Percentiles rank a stretch among this genome's conserved stretches.
Evolutionary conservation across 1,140 invertebrate species (phyloP).

Genomic region (Aphelenchoides avenae): DNA sequence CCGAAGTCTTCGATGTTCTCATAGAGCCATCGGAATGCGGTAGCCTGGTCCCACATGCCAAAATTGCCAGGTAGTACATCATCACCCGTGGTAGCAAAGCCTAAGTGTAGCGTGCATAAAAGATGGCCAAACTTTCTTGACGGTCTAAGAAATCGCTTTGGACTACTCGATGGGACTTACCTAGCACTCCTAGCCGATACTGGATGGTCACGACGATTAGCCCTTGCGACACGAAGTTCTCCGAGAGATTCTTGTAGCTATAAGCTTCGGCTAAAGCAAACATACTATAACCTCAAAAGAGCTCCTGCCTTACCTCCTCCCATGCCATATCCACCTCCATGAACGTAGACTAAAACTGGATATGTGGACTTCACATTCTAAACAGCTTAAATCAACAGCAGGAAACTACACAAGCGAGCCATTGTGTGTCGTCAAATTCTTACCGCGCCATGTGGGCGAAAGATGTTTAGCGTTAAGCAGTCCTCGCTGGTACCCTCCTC

Average conservation of each 20-base stretch:
- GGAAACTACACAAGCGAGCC: not conserved
- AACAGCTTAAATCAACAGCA: not conserved
- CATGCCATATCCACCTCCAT: too few relatives aligned
- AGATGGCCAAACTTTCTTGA: not conserved
- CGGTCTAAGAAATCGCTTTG: not conserved
- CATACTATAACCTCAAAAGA: not conserved
- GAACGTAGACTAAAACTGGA: not conserved
- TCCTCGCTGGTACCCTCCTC: too few relatives aligned
- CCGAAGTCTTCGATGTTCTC: not conserved
- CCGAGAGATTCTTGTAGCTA: not conserved
- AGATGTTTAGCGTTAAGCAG: too few relatives aligned
- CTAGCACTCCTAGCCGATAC: not conserved
- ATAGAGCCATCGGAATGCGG: not conserved
- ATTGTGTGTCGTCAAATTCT: too few relatives aligned
- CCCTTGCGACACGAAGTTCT: not conserved
- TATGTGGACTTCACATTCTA: not conserved
- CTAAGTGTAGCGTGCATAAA: too few relatives aligned
- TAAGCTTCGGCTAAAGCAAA: not conserved
- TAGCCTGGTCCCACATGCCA: not conserved
- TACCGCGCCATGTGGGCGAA: too few relatives aligned
- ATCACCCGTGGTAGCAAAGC: not conserved
- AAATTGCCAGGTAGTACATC: not conserved
- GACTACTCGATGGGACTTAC: not conserved
- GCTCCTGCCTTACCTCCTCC: not conserved
- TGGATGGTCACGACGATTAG: slow-evolving; percentile 1